Evolutionary conservation across 2,797 vertebrate genomes (phyloP), one percentile per base, ranked within the genome.

Genomic region (Hemitrygon akajei): DNA sequence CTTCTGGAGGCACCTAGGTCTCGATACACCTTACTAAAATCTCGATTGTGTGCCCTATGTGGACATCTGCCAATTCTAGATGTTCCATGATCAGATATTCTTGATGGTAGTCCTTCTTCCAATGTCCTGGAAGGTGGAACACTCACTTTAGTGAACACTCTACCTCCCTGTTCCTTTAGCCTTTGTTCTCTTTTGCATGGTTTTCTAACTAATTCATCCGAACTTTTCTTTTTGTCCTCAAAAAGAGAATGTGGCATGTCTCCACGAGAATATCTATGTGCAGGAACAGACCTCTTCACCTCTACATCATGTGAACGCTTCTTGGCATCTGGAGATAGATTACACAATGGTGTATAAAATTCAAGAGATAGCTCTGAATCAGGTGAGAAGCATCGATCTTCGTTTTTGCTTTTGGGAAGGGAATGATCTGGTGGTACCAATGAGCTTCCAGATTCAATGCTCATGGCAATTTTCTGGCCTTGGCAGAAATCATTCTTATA

Each of bases 311-410:
- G 18, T 37, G 63, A 69, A 69, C 11, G 37, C 34, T 69, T 89
- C 18, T 37, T 69, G 20, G 18, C n/a, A 66, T 89, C 86, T 63
- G 20, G 30, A 18, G 86, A 69, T 37, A 60, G 30, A 22, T 22
- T 69, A 11, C 66, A 20, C 7, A 89, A 22, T 10, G 86, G 66
- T 7, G 63, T 89, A 37, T 89, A 89, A 69, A 89, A 89, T 10
- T 89, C 86, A 18, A 89, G 86, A 10, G 86, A 69, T 89, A 89
- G 34, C 30, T 89, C 86, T 11, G 86, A 89, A 12, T 89, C 86
- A 69, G 63, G 30, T 37, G 86, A 89, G 30, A 34, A 89, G n/a
- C 63, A 34, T 0, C 9, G 86, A 69, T 66, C 34, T 11, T 89
- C 86, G 6, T 69, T 89, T 6, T 2, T 69, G 60, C 9, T 18